Evolutionary conservation across 2,113 vertebrate genomes (phyloP), one percentile per base, ranked within the genome.

Genomic region (Pagrus major): DNA sequence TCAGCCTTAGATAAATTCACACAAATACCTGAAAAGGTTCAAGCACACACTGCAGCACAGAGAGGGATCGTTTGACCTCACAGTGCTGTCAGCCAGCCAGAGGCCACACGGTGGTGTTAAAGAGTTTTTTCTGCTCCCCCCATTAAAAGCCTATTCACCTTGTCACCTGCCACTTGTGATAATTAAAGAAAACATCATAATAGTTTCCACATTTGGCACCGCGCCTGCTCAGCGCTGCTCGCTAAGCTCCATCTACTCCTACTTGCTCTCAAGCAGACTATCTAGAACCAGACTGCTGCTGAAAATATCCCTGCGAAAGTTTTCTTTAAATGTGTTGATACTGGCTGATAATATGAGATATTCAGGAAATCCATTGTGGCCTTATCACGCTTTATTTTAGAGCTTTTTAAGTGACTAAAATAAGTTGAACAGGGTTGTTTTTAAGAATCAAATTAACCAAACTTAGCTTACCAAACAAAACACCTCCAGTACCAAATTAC

Each of bases 161-260:
- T 80, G 82, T 91, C 91, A 89, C 91, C 87, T 90, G 92, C 85
- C 89, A 91, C 89, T 89, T 87, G 86, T 63, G 69, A 88, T 90
- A 89, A 92, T 93, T 88, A 92, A 90, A 89, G 76, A 85, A 87
- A 94, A 92, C 87, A 73, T 69, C 6, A n/a, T 85, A 92, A 93
- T 81, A 47, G 70, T 71, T 92, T 88, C 89, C 93, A 91, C 71
- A 83, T 91, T 92, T 58, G 80, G 55, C 21, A 31, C 49, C 3
- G 59, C 35, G 46, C 76, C 71, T 81, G 81, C 78, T 77, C 71
- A 39, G 21, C 49, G 0, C 27, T 20, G 67, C 69, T 60, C 54
- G 0, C 33, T 18, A 11, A 58, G 81, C 58, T 73, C 20, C 12
- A 18, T 15, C 68, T 21, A 6, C 65, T 65, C 44, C 46, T 14